Base-by-base conservation (phyloP, 2,888 invertebrate species). In the Dynastes grantii region DNA sequence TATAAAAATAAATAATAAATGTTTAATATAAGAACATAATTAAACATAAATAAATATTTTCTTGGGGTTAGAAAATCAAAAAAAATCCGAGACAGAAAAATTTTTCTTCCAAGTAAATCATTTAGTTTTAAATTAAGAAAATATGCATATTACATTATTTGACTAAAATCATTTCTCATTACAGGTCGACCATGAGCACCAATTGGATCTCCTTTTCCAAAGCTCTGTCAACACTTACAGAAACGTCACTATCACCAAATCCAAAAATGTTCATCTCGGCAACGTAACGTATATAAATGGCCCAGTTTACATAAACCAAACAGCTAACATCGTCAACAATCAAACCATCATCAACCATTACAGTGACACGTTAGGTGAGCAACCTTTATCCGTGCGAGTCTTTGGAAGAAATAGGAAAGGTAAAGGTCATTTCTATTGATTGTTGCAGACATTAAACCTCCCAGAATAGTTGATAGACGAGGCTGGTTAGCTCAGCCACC, bases 401-500 rank as follows among this genome's bases (percentile, higher is more conserved):
- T 16, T 55, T 22, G 5, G 9, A 27, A n/a, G 37, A 40, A 16
- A 70, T 32, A 13, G 51, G 22, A 29, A 22, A 6, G n/a, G n/a
- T 71, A n/a, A 5, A 65, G 51, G 5, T 5, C 32, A 32, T 5
- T 32, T 32, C 2, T 32, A 32, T 32, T 64, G 22, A 22, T 22
- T 76, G 55, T 32, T 27, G 29, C 32, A 63, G 63, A 29, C 9
- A 63, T 29, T 63, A 8, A 11, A 27, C 70, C 76, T 2, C 76
- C 76, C 2, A 65, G 80, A 45, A 78, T 81, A 22, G 45, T 82
- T 1, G 75, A 78, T 63, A 80, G 83, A 27, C 80, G 68, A 16
- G 86, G 87, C 70, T 91, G 91, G 91, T 83, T 91, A 65, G 90
- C 90, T 8, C 90, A 90, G 82, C 87, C 85, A 32, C 89, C 90